Evolutionary conservation across 1,140 invertebrate species (phyloP).

Genomic region (Octopus bimaculoides): DNA sequence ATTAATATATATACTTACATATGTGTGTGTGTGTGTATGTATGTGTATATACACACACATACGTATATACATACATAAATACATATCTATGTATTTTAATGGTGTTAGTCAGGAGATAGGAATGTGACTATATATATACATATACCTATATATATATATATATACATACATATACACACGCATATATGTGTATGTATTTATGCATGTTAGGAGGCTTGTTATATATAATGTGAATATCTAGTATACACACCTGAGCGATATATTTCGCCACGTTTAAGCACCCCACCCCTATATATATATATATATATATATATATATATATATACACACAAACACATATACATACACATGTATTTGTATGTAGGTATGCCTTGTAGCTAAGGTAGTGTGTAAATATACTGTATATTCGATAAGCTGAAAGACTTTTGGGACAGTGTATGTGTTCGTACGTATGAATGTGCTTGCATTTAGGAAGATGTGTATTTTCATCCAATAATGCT

Average conservation of each 20-base stretch:
- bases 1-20: not conserved
- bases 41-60: not conserved
- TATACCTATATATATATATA: constrained; percentile 1
- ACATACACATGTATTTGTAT: not conserved
- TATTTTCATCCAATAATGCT: too few relatives aligned
- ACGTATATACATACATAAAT: not conserved
- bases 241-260: too few relatives aligned
- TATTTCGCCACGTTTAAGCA: too few relatives aligned
- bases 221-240: too few relatives aligned
- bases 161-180: not conserved
- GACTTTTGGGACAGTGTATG: too few relatives aligned
- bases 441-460: too few relatives aligned
- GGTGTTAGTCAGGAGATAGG: not conserved
- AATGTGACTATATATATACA: not conserved
- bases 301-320: not conserved
- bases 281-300: not conserved
- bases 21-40: not conserved
- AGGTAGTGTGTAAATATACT: too few relatives aligned
- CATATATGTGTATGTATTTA: not conserved
- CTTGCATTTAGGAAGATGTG: too few relatives aligned
- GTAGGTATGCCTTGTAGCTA: not conserved
- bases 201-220: not conserved
- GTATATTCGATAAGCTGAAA: too few relatives aligned
- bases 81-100: not conserved
- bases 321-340: not conserved